Conservation (phyloP, 2,888 invertebrate genomes). For the Pilophorus perplexus region DNA sequence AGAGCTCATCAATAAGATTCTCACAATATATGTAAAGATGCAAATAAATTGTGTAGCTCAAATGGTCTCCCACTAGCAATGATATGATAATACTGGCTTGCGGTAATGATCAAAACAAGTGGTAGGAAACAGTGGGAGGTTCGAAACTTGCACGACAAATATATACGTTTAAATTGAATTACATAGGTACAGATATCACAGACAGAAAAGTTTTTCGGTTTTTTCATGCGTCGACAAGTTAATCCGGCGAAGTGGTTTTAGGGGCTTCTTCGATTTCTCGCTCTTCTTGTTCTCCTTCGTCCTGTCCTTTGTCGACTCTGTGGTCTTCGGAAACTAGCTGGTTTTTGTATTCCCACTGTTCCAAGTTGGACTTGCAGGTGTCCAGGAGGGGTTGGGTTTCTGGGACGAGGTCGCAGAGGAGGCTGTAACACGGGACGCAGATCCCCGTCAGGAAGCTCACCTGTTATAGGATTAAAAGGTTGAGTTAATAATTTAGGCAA, state of each 20-base stretch:
- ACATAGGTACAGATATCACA: conserved; percentile 39
- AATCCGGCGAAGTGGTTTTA: neutral
- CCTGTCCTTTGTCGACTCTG: neutral
- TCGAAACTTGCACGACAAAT: conserved; percentile 29
- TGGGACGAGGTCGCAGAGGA: conserved; percentile 67
- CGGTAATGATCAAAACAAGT: conserved; percentile 33
- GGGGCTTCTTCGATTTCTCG: no score
- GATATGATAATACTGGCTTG: conserved; percentile 40
- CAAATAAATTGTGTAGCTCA: conserved; percentile 16
- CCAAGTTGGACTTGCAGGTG: conserved; percentile 64
- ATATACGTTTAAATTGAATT: conserved; percentile 33
- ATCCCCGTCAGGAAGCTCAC: conserved; percentile 78
- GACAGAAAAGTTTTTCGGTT: conserved; percentile 33
- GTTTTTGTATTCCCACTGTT: conserved; percentile 56
- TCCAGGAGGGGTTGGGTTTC: conserved; percentile 66
- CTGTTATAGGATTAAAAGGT: conserved; percentile 53
- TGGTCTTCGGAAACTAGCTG: conserved; percentile 25
- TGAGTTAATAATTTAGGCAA: no score
- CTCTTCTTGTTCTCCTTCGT: neutral
- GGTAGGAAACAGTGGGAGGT: conserved; percentile 37
- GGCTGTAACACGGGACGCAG: conserved; percentile 75
- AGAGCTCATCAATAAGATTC: conserved; percentile 15
- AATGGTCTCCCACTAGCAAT: conserved; percentile 28
- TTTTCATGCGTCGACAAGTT: no score
- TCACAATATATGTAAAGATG: neutral